A percentile compares a stretch with the other conserved stretches of the same genome.
Conservation (phyloP, 2,888 invertebrate species). For the Mellilla xanthometata region DNA sequence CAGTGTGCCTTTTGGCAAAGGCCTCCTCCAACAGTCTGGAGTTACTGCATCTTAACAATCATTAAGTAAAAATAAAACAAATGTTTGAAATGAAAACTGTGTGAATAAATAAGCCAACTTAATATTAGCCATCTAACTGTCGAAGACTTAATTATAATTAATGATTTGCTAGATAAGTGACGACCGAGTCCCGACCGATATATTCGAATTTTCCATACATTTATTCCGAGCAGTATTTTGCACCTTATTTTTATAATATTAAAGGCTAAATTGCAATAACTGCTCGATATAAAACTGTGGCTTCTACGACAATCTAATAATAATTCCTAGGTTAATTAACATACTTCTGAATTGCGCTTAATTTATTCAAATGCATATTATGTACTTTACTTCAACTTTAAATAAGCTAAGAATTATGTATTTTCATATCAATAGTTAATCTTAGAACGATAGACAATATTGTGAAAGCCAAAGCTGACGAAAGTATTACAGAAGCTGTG, state of each 20-base stretch:
- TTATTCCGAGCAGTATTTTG: constrained; percentile 11
- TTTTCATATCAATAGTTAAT: neutral
- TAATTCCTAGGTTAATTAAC: neutral
- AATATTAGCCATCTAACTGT: constrained; percentile 2
- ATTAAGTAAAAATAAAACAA: too few species aligned
- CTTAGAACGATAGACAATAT: constrained; percentile 30
- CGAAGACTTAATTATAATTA: constrained; percentile 21
- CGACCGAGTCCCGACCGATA: constrained; percentile 56
- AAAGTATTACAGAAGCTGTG: constrained; percentile 66
- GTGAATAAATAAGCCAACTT: neutral
- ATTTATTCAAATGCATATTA: too few species aligned
- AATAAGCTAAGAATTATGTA: too few species aligned
- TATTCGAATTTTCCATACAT: constrained; percentile 51
- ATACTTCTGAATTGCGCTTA: neutral
- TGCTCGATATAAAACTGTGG: constrained; percentile 11
- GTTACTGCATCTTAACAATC: too few species aligned
- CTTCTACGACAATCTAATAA: neutral
- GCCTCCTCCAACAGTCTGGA: too few species aligned
- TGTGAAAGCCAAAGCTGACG: constrained; percentile 64
- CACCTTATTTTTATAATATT: too few species aligned
- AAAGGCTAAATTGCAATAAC: constrained; percentile 6
- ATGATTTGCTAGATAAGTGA: constrained; percentile 24
- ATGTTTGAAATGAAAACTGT: too few species aligned
- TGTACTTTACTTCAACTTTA: too few species aligned
- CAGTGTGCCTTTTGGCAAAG: too few species aligned